Conservation (phyloP, 2,888 invertebrate species). For the Sepioteuthis lessoniana region DNA sequence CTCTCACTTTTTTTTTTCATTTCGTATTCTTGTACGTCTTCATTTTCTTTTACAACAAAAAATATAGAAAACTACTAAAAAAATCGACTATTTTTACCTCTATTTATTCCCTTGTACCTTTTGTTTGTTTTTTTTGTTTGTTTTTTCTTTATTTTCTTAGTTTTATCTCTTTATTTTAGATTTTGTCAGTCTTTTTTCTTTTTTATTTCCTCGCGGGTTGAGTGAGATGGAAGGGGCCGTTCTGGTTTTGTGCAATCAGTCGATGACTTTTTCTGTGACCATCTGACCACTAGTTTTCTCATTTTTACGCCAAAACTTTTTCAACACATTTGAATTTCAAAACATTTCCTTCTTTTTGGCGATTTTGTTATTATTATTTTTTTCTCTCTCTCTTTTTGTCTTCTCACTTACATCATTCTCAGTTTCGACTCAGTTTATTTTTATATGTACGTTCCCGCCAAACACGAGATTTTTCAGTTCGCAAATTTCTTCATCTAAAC, state of each 20-base stretch:
- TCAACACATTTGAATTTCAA: neutral
- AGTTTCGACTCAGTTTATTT: neutral
- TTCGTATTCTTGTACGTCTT: neutral
- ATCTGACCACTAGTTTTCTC: neutral
- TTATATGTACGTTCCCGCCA: neutral
- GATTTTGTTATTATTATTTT: neutral
- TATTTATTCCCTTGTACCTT: neutral
- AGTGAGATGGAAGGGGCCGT: too few relatives aligned
- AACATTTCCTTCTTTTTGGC: neutral
- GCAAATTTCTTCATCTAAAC: neutral
- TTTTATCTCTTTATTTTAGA: neutral
- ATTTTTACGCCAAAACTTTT: neutral
- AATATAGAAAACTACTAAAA: neutral
- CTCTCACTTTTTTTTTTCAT: neutral
- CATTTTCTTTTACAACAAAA: too few relatives aligned
- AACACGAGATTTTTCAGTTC: neutral
- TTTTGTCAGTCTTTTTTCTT: neutral
- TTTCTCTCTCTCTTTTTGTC: neutral
- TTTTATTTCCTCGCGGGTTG: neutral
- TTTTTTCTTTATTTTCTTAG: neutral
- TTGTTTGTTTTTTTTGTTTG: neutral
- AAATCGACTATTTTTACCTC: neutral
- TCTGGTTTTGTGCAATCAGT: too few relatives aligned
- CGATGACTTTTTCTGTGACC: neutral
- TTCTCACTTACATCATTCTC: neutral